Evolutionary conservation across 2,113 vertebrate species (phyloP).

Genomic region (Dipodomys spectabilis): DNA sequence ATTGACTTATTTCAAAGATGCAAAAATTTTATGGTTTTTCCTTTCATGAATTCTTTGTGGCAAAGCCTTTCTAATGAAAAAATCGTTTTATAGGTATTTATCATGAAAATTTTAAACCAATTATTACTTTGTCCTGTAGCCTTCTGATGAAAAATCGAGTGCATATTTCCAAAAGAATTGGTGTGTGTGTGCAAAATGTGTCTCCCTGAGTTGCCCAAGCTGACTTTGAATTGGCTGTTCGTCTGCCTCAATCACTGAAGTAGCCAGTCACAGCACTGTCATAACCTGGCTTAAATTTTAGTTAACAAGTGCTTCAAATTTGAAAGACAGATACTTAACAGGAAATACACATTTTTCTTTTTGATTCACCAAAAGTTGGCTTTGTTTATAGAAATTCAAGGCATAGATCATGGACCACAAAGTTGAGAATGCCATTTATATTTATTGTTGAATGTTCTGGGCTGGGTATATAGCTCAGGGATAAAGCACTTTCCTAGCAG

Average conservation of each 20-base stretch:
- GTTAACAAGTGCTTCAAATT: slow-evolving; percentile 13
- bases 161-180: not conserved
- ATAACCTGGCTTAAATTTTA: not conserved
- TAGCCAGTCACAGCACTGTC: not conserved
- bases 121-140: not conserved
- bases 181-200: too few species aligned
- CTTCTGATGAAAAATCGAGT: not conserved
- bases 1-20: not conserved
- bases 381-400: not conserved
- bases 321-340: not conserved
- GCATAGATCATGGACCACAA: not conserved
- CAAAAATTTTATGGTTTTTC: not conserved
- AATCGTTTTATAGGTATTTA: too few species aligned
- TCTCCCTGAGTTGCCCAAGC: not conserved
- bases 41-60: not conserved
- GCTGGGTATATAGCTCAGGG: not conserved
- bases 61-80: not conserved
- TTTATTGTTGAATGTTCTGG: not conserved
- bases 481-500: not conserved
- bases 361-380: not conserved
- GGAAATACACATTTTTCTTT: slow-evolving; percentile 20
- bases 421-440: not conserved
- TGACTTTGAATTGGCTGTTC: not conserved
- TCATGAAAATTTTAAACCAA: slow-evolving; percentile 25
- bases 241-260: not conserved